Percentiles rank a stretch among this genome's conserved stretches.
These are phyloP conservation scores for Pipistrellus pipistrellus DNA, from an alignment of 2,797 vertebrate genomes.

Conservation along the genomic window DNA sequence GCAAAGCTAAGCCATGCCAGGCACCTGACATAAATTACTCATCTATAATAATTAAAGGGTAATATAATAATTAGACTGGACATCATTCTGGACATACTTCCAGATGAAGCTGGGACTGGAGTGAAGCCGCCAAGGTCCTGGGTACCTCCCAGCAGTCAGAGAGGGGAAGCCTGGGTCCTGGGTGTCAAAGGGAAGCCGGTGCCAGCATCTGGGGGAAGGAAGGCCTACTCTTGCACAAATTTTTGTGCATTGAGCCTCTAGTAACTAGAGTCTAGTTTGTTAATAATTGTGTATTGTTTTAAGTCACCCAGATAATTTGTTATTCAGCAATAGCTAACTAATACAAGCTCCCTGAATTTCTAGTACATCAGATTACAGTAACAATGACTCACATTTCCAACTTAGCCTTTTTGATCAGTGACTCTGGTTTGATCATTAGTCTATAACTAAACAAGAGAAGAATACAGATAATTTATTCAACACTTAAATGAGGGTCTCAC, in stretches of 20 bases:
- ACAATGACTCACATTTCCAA: neutral
- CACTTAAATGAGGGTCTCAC: neutral
- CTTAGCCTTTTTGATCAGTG: neutral
- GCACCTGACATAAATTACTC: neutral
- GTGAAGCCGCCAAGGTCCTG: fast-evolving
- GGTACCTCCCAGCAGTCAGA: too few relatives aligned
- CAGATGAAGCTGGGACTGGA: too few relatives aligned
- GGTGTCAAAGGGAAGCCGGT: too few relatives aligned
- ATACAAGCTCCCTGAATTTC: neutral
- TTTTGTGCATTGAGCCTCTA: too few relatives aligned
- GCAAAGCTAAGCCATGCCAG: neutral
- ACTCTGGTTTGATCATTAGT: neutral
- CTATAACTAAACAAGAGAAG: neutral
- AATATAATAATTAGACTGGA: too few relatives aligned
- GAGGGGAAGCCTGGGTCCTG: too few relatives aligned
- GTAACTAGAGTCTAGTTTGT: too few relatives aligned
- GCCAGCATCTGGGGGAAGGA: too few relatives aligned
- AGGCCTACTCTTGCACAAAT: too few relatives aligned
- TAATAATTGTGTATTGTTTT: neutral
- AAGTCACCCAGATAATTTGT: constrained; percentile 5
- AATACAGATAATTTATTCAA: neutral
- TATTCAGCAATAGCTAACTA: neutral
- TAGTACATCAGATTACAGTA: neutral
- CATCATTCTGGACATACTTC: too few relatives aligned
- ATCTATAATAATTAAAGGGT: too few relatives aligned